These are phyloP conservation scores for Stylophora pistillata DNA, from an alignment of 64 coral and sea anemone genomes.

Conservation along the genomic window DNA sequence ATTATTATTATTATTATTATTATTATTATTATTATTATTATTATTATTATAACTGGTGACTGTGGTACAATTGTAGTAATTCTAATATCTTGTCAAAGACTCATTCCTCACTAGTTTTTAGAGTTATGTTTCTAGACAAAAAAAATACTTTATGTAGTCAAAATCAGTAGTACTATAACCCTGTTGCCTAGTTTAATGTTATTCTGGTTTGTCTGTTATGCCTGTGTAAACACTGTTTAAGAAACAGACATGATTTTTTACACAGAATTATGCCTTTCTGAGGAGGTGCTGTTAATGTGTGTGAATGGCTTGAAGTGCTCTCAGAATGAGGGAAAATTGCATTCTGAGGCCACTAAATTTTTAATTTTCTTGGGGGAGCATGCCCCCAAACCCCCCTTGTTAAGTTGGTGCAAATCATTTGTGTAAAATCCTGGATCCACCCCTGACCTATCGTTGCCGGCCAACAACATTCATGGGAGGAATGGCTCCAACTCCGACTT, in stretches of 20 bases:
- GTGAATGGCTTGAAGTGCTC: not conserved
- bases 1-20: no score
- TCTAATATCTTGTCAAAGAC: no score
- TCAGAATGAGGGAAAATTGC: constrained; percentile 14
- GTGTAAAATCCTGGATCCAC: constrained; percentile 16
- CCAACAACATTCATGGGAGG: no score
- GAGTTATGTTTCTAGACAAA: constrained; percentile 23
- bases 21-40: no score
- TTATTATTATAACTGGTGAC: constrained; percentile 29
- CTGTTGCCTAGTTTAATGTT: no score
- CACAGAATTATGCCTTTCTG: not conserved
- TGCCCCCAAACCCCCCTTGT: no score
- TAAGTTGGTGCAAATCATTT: constrained; percentile 22
- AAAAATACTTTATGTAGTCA: no score
- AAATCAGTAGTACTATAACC: no score
- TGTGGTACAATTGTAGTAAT: no score
- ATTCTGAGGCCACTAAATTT: constrained; percentile 21
- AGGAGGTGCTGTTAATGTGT: not conserved
- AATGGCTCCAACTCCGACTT: no score
- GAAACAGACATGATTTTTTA: not conserved
- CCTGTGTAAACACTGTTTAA: not conserved
- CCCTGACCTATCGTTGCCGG: no score
- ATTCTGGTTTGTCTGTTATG: no score
- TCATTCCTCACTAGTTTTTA: constrained; percentile 3
- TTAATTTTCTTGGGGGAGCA: not conserved